Percentiles rank a stretch among this genome's conserved stretches.
phyloP scores from a whole-genome alignment of 1,140 invertebrate species.

The Subanguina moxae region DNA sequence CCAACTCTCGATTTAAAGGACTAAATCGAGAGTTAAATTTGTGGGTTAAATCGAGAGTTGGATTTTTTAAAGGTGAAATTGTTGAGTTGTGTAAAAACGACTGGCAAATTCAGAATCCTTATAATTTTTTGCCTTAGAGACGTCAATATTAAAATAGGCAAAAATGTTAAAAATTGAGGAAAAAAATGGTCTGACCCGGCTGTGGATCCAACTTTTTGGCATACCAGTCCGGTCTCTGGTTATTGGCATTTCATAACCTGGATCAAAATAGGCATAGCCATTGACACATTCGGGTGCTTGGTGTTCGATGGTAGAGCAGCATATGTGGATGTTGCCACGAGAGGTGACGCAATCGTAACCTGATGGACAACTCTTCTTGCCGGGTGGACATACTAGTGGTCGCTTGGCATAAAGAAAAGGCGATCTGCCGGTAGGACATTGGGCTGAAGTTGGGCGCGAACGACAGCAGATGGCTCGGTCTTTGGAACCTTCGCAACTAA shows the following conservation, averaged over 20 bases:
- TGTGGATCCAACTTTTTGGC: too few species aligned
- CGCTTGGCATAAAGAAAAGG: slow-evolving; percentile 47
- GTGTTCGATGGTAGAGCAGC: slow-evolving; percentile 47
- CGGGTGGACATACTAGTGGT: slow-evolving; percentile 47
- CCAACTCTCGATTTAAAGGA: too few species aligned
- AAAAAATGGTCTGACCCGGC: too few species aligned
- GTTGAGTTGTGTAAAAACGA: too few species aligned
- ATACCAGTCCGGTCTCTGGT: neutral
- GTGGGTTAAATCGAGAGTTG: too few species aligned
- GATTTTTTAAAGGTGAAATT: too few species aligned
- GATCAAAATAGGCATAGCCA: slow-evolving; percentile 53
- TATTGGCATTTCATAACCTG: slow-evolving; percentile 24
- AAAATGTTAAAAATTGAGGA: too few species aligned
- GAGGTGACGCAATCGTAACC: slow-evolving; percentile 47
- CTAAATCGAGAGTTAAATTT: too few species aligned
- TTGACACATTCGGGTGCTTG: slow-evolving; percentile 50
- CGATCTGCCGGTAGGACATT: slow-evolving; percentile 46
- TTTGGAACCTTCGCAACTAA: slow-evolving; percentile 49
- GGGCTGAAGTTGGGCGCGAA: slow-evolving; percentile 24
- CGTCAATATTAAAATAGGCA: too few species aligned
- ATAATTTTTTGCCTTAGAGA: too few species aligned
- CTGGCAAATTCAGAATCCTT: too few species aligned
- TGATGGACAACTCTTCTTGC: slow-evolving; percentile 52
- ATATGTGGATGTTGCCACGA: slow-evolving; percentile 51
- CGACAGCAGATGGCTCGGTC: slow-evolving; percentile 48